A percentile compares a stretch with the other conserved stretches of the same genome.
Evolutionary conservation across 2,888 invertebrate species (phyloP).

Genomic region (Ectemnius lituratus): DNA sequence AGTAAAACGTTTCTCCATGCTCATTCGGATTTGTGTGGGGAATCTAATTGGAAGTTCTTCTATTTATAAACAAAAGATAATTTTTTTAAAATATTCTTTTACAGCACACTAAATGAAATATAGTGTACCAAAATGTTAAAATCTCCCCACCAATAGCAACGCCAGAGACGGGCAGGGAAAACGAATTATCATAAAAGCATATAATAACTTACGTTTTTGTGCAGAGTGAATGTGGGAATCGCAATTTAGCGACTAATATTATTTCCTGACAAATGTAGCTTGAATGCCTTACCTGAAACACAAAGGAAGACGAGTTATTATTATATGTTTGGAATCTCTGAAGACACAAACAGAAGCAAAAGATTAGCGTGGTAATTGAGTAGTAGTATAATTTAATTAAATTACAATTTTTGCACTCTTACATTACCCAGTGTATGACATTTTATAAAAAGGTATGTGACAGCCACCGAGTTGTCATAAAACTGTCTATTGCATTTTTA

Average conservation of each 20-base stretch:
- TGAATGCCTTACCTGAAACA: slow-evolving; percentile 48
- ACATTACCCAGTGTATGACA: not conserved
- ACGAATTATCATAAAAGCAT: no score
- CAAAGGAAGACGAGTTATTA: slow-evolving; percentile 2
- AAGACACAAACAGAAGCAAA: not conserved
- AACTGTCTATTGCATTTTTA: no score
- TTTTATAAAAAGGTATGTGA: not conserved
- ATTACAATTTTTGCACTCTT: not conserved
- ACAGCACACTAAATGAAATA: no score
- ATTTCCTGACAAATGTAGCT: not conserved
- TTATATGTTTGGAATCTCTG: not conserved
- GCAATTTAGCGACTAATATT: not conserved
- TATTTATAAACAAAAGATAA: no score
- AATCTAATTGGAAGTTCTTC: no score
- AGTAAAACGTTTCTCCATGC: no score
- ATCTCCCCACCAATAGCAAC: not conserved
- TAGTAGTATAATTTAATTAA: not conserved
- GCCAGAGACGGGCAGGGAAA: no score
- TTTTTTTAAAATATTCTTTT: no score
- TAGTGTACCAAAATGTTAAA: not conserved
- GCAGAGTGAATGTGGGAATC: not conserved
- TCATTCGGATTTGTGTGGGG: no score
- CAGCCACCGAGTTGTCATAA: no score
- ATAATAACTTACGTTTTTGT: not conserved
- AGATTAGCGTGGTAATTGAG: not conserved